phyloP scores from a whole-genome alignment of 64 coral and sea anemone species.

The Pocillopora verrucosa region DNA sequence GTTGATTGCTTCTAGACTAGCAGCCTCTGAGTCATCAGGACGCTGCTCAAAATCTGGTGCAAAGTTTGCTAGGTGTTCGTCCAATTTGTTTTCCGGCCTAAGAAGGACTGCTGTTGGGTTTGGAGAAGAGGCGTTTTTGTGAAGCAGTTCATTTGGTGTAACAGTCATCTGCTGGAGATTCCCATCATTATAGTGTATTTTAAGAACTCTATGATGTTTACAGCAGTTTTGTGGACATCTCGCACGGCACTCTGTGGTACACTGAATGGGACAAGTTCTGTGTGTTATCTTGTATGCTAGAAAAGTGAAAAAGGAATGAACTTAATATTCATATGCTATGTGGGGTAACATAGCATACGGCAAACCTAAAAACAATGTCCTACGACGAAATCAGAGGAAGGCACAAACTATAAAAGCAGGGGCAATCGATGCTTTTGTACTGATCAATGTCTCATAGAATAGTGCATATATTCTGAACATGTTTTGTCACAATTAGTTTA shows the following conservation, averaged over 20 bases:
- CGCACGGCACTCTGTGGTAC: slow-evolving; percentile 39
- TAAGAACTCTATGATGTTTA: slow-evolving; percentile 51
- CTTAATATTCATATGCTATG: not conserved
- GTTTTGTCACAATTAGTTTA: too few relatives aligned
- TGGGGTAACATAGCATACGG: not conserved
- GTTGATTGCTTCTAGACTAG: not conserved
- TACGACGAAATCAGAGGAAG: not conserved
- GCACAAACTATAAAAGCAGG: too few relatives aligned
- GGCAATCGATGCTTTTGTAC: too few relatives aligned
- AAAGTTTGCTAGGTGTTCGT: slow-evolving; percentile 3
- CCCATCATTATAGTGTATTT: slow-evolving; percentile 16
- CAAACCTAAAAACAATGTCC: not conserved
- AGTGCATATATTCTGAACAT: too few relatives aligned
- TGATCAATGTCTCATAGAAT: too few relatives aligned
- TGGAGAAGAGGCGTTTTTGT: slow-evolving; percentile 8
- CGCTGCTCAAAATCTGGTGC: slow-evolving; percentile 30
- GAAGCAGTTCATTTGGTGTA: not conserved
- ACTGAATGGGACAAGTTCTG: slow-evolving; percentile 46
- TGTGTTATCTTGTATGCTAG: slow-evolving; percentile 69
- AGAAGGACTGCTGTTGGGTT: slow-evolving; percentile 34
- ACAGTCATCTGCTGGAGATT: slow-evolving; percentile 25
- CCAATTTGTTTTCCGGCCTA: slow-evolving; percentile 21
- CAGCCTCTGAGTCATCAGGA: not conserved
- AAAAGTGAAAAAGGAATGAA: slow-evolving; percentile 1
- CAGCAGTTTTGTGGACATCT: slow-evolving; percentile 78